Conservation (phyloP, 2,888 invertebrate species). For the Eupithecia insigniata region DNA sequence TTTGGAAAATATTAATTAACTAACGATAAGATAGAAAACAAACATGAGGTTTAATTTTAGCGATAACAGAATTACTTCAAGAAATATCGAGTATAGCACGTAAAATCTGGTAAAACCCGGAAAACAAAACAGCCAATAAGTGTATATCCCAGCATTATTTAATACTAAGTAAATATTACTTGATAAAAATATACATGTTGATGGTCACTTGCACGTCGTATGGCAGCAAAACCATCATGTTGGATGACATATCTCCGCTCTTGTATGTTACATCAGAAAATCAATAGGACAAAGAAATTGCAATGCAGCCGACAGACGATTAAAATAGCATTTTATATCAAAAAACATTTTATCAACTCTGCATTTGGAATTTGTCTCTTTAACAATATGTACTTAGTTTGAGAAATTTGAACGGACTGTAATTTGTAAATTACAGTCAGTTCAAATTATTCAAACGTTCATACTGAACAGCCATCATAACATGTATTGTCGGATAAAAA, state of each 20-base stretch:
- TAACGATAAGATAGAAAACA: slow-evolving; percentile 6
- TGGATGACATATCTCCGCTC: background rate
- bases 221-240: background rate
- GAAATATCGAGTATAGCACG: background rate
- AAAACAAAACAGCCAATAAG: background rate
- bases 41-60: background rate
- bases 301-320: background rate
- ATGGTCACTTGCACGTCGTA: background rate
- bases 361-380: background rate
- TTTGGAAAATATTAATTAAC: slow-evolving; percentile 30
- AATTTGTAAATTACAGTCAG: slow-evolving; percentile 37
- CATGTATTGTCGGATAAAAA: slow-evolving; percentile 59
- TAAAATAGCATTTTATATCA: too few relatives aligned
- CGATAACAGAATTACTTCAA: slow-evolving; percentile 3
- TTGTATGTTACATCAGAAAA: background rate
- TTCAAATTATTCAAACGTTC: slow-evolving; percentile 48
- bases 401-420: too few relatives aligned
- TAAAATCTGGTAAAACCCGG: slow-evolving; percentile 5
- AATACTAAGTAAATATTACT: background rate
- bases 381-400: background rate
- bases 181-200: background rate
- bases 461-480: slow-evolving; percentile 40
- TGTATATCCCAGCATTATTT: too few relatives aligned
- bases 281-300: background rate
- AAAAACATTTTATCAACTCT: too few relatives aligned